phyloP scores from a whole-genome alignment of 2,888 invertebrate genomes.

The Epsilonema sp. region DNA sequence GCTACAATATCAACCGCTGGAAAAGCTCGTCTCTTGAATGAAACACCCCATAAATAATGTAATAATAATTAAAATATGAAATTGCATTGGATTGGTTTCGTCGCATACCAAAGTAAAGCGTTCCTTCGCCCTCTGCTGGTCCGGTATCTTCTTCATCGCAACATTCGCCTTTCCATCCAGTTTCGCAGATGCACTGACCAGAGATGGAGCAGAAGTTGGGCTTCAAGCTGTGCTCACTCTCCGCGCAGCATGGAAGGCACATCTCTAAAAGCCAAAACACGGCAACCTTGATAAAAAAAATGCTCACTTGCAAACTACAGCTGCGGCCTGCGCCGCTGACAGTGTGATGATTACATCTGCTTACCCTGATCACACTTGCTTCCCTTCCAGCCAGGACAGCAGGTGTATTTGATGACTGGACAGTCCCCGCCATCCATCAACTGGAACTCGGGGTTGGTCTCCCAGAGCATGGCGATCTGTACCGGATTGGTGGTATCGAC shows the following conservation, averaged over 20 bases:
- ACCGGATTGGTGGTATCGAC: not conserved
- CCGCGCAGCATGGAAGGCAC: constrained; percentile 1
- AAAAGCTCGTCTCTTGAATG: too few species aligned
- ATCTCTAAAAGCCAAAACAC: not conserved
- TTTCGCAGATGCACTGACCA: not conserved
- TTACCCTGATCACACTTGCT: not conserved
- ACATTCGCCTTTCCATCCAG: not conserved
- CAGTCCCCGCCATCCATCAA: not conserved
- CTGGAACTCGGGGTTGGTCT: not conserved
- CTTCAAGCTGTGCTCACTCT: not conserved
- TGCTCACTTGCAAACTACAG: too few species aligned
- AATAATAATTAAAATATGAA: not conserved
- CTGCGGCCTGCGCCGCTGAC: too few species aligned
- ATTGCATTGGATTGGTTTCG: not conserved
- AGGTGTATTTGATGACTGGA: not conserved
- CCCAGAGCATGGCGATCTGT: not conserved
- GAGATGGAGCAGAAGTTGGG: not conserved
- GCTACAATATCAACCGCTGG: too few species aligned
- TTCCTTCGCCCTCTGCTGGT: not conserved
- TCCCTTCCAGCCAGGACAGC: not conserved
- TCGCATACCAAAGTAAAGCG: not conserved
- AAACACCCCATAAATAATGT: too few species aligned
- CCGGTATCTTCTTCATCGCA: not conserved
- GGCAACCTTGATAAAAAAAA: not conserved
- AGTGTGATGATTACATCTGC: too few species aligned